Percentiles rank a stretch among this genome's conserved stretches.
Conservation (phyloP, 2,797 vertebrate species). For the Paedocypris micromegethes region DNA sequence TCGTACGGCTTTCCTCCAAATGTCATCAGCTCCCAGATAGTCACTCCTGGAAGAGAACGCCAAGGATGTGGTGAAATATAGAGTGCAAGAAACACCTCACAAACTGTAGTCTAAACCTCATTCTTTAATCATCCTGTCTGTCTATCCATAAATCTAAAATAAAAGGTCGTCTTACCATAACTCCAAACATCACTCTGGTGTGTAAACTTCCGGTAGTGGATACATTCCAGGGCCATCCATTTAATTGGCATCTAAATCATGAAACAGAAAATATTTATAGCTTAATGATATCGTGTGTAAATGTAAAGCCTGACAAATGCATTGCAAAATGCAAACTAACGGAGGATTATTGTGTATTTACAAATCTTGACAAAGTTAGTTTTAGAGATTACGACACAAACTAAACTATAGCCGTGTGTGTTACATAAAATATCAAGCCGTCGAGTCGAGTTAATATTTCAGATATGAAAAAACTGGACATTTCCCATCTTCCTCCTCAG, state of each 20-base stretch:
- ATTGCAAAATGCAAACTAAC: neutral
- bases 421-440: conserved; percentile 17
- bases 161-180: conserved; percentile 76
- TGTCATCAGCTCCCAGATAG: conserved; percentile 98
- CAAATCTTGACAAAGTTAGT: neutral
- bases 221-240: conserved; percentile 99
- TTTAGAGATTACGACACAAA: conserved; percentile 14
- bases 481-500: too few species aligned
- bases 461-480: conserved; percentile 7
- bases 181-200: conserved; percentile 99
- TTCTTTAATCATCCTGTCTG: neutral
- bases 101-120: too few species aligned
- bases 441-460: neutral
- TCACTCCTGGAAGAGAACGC: conserved; percentile 76
- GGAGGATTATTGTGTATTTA: conserved; percentile 8
- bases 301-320: neutral
- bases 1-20: conserved; percentile 97
- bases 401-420: conserved; percentile 7
- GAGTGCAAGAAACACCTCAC: too few species aligned
- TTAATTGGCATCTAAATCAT: conserved; percentile 91
- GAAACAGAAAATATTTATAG: conserved; percentile 16
- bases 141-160: neutral
- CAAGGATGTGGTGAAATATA: neutral
- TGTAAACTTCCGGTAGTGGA: conserved; percentile 98
- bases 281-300: neutral